Conservation (phyloP, 2,888 invertebrate genomes). For the Chirona hameri region DNA sequence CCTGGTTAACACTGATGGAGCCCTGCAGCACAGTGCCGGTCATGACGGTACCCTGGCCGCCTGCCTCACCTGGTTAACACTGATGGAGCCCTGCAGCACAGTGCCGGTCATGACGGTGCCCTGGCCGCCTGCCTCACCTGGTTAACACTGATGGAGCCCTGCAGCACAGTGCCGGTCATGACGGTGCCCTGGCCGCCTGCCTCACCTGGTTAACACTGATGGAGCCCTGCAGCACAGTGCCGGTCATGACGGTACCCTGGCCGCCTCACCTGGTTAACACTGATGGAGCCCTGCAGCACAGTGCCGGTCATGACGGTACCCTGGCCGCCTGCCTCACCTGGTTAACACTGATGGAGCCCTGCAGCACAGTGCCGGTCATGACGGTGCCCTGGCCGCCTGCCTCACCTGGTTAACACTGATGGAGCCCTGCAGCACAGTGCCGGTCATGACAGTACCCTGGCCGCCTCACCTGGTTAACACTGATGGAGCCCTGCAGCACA, state of each 20-base stretch:
- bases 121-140: too few relatives aligned
- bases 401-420: slow-evolving; percentile 55
- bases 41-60: slow-evolving; percentile 68
- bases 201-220: slow-evolving; percentile 55
- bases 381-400: slow-evolving; percentile 70
- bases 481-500: slow-evolving; percentile 57
- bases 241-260: slow-evolving; percentile 68
- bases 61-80: too few relatives aligned
- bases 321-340: too few relatives aligned
- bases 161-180: slow-evolving; percentile 64
- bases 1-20: slow-evolving; percentile 53
- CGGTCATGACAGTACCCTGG: slow-evolving; percentile 68
- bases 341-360: slow-evolving; percentile 57
- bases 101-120: slow-evolving; percentile 70
- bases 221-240: slow-evolving; percentile 61
- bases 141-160: slow-evolving; percentile 57
- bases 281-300: slow-evolving; percentile 57
- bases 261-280: slow-evolving; percentile 61
- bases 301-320: slow-evolving; percentile 70
- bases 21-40: slow-evolving; percentile 66
- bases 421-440: slow-evolving; percentile 61
- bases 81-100: slow-evolving; percentile 57
- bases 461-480: slow-evolving; percentile 61
- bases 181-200: slow-evolving; percentile 70
- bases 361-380: slow-evolving; percentile 64